phyloP scores from a whole-genome alignment of 2,888 invertebrate species.

The Pseudanteris insignis region DNA sequence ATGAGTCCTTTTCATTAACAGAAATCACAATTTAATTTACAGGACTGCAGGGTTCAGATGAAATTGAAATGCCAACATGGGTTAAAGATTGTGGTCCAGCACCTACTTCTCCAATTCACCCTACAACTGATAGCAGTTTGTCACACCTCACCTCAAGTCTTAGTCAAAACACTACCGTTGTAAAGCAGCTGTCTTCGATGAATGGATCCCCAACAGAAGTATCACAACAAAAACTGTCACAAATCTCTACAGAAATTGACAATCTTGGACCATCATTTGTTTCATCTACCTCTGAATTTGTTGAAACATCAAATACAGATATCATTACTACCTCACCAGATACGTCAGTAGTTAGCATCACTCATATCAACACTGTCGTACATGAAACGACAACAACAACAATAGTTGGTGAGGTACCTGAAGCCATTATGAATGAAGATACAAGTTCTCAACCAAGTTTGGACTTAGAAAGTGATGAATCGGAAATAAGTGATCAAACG shows the following conservation, averaged over 20 bases:
- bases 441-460: slow-evolving; percentile 63
- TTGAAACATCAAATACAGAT: slow-evolving; percentile 24
- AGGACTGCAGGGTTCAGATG: slow-evolving; percentile 50
- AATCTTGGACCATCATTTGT: slow-evolving; percentile 62
- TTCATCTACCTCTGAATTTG: slow-evolving; percentile 51
- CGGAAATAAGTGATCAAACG: slow-evolving; percentile 47
- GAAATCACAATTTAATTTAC: neutral
- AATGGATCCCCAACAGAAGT: slow-evolving; percentile 27
- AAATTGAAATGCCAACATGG: slow-evolving; percentile 64
- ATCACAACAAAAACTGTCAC: slow-evolving; percentile 60
- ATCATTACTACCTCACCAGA: slow-evolving; percentile 2
- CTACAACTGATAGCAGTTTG: slow-evolving; percentile 49
- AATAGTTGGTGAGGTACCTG: slow-evolving; percentile 55
- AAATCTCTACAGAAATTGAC: slow-evolving; percentile 70
- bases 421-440: slow-evolving; percentile 63
- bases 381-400: slow-evolving; percentile 42
- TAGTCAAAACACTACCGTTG: slow-evolving; percentile 47
- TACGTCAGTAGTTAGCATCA: slow-evolving; percentile 28
- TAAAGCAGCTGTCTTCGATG: slow-evolving; percentile 45
- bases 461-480: slow-evolving; percentile 57
- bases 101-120: slow-evolving; percentile 48
- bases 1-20: too few species aligned
- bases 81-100: slow-evolving; percentile 59
- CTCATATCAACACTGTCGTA: slow-evolving; percentile 18
- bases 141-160: slow-evolving; percentile 44